Conservation (phyloP, 2,797 vertebrate species). For the Mormyrus hasselquistii region DNA sequence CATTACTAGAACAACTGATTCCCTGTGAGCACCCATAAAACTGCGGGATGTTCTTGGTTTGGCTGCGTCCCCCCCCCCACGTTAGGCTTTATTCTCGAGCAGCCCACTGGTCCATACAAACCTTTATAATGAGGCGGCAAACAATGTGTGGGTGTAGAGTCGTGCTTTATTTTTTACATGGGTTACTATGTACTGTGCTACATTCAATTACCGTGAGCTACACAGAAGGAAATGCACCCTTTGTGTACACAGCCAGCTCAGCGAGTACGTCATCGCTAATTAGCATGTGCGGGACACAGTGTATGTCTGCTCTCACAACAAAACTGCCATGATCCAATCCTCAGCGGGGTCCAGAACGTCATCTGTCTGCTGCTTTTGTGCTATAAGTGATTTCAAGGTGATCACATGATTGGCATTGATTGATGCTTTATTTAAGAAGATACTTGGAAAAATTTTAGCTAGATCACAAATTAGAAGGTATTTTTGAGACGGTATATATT, state of each 20-base stretch:
- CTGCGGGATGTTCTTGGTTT: neutral
- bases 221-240: neutral
- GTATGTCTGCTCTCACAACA: neutral
- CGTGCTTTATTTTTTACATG: neutral
- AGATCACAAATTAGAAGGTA: neutral
- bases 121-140: neutral
- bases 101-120: neutral
- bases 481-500: neutral
- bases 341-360: neutral
- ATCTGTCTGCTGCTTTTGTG: neutral
- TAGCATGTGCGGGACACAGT: neutral
- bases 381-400: neutral
- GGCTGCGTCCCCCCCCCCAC: neutral
- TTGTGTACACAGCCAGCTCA: neutral
- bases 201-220: conserved; percentile 2
- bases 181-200: neutral
- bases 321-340: neutral
- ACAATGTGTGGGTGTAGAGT: neutral
- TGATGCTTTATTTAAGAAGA: neutral
- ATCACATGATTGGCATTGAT: neutral
- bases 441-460: neutral
- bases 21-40: neutral
- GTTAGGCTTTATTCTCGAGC: neutral
- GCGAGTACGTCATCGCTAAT: neutral
- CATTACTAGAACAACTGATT: neutral